Base-by-base conservation (phyloP, 2,113 vertebrate genomes). In the Drymodes brunneopygia region DNA sequence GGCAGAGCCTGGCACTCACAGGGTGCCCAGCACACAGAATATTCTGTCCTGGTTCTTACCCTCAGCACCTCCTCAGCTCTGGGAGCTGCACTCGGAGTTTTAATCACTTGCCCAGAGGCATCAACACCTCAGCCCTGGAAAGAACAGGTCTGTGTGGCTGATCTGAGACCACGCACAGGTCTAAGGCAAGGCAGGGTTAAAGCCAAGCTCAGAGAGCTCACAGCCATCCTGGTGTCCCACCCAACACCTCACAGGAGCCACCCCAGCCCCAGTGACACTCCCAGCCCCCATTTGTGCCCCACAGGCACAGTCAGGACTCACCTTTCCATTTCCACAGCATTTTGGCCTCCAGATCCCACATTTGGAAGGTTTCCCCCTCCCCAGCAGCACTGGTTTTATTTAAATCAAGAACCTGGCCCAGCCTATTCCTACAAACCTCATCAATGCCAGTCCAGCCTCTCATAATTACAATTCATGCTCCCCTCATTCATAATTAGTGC, bases 261-360 rank as follows among this genome's bases (percentile, higher is more conserved):
- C 61, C 31, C 48, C 5, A 23, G 6, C 13, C 24, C 28, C 9
- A 45, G 40, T 1, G 25, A 11, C 36, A 6, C 45, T 3, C 11
- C 74, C 5, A 25, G 25, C 3, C 27, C 23, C 23, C 35, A 3
- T 0, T 0, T 7, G 65, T 8, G 31, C 38, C 9, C 22, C 69
- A 2, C 35, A 17, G 54, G 13, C 35, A 4, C 22, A 2, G 7
- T 0, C 70, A 42, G 71, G 2, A 33, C 31, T 58, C 83, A 15
- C 36, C 35, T 0, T 0, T 9, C 2, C 65, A 24, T 1, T 9
- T 2, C 15, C n/a, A 14, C 56, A 11, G 0, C 8, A 0, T 3
- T 45, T 1, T 7, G 19, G 5, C 44, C 16, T 0, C 6, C 36
- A 36, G 35, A 35, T 83, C 44, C n/a, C 50, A 22, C 14, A 1